These are phyloP conservation scores for Caenorhabditis inopinata DNA, from an alignment of 1,140 invertebrate species.

Conservation along the genomic window DNA sequence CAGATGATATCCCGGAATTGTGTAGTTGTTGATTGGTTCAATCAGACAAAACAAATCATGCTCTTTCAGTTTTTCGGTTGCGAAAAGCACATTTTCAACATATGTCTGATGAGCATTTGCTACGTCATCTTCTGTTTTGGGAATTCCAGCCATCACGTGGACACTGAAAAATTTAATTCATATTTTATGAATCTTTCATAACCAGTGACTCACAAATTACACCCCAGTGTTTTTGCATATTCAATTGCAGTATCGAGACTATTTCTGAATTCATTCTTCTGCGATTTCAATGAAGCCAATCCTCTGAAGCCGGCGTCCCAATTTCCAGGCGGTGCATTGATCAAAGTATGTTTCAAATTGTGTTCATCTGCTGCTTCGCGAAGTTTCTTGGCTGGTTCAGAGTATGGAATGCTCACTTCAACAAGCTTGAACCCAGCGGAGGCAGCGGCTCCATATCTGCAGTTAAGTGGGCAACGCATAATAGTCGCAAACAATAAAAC, in stretches of 20 bases:
- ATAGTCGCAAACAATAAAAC: neutral
- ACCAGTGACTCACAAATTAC: neutral
- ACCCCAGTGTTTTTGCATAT: slow-evolving; percentile 25
- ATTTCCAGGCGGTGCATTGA: slow-evolving; percentile 40
- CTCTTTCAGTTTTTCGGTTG: neutral
- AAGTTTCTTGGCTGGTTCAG: slow-evolving; percentile 28
- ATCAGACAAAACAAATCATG: slow-evolving; percentile 8
- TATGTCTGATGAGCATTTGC: neutral
- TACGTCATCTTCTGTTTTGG: neutral
- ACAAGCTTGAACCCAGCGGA: slow-evolving; percentile 34
- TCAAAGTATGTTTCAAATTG: slow-evolving; percentile 20
- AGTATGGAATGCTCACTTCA: slow-evolving; percentile 23
- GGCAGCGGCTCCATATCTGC: slow-evolving; percentile 22
- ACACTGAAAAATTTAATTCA: no score
- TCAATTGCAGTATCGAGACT: slow-evolving; percentile 21
- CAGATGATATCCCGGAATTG: slow-evolving; percentile 31
- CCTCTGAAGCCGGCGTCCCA: slow-evolving; percentile 27
- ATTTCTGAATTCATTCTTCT: neutral
- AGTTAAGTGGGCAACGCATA: neutral
- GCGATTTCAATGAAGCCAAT: slow-evolving; percentile 28
- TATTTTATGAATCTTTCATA: no score
- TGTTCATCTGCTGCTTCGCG: neutral
- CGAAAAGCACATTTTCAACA: slow-evolving; percentile 15
- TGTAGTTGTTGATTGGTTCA: slow-evolving; percentile 28
- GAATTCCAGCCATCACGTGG: slow-evolving; percentile 40